Base-by-base conservation (phyloP, 1,140 invertebrate genomes). In the Leptinotarsa lineolata region DNA sequence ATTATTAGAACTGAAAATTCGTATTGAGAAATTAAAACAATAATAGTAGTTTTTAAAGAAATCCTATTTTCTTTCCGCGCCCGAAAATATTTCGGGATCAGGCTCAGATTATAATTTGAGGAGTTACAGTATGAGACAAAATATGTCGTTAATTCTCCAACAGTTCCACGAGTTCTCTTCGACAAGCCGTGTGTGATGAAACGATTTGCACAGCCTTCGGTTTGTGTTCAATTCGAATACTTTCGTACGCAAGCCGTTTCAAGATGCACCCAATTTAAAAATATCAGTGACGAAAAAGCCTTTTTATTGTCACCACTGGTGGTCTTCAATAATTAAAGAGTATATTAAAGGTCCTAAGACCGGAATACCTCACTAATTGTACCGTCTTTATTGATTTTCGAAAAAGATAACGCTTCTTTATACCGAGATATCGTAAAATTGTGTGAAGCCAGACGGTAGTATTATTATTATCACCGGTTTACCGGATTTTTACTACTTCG, bases 351-450 rank as follows among this genome's bases (percentile, higher is more conserved):
- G 54, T 24, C 68, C 54, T 70, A 59, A 58, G 22, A 60, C 68
- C 68, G 58, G 59, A 58, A 70, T 70, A 70, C 68, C 68, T 70
- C 48, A 30, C 21, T 70, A 70, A 70, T 70, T 70, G 54, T 44
- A 48, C 68, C 68, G 22, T 59, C 46, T 70, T 70, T 70, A 70
- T 70, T 59, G 68, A 70, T 59, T 67, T 63, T 30, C 65, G 39
- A n/a, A 67, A 67, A 67, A 67, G 65, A 67, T 67, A 39, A 44
- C 65, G 39, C 4, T 68, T 58, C 16, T 59, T 70, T 59, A 15
- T 30, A 60, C 24, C 3, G 16, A 21, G 48, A 60, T 59, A 6
- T 70, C 68, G 68, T 70, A 70, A 70, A 70, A 70, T 70, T 59
- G 46, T 70, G 68, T 59, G 48, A 70, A 70, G 68, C 21, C 68